These are phyloP conservation scores for Verasper variegatus DNA, from an alignment of 2,113 vertebrate species.

Conservation along the genomic window DNA sequence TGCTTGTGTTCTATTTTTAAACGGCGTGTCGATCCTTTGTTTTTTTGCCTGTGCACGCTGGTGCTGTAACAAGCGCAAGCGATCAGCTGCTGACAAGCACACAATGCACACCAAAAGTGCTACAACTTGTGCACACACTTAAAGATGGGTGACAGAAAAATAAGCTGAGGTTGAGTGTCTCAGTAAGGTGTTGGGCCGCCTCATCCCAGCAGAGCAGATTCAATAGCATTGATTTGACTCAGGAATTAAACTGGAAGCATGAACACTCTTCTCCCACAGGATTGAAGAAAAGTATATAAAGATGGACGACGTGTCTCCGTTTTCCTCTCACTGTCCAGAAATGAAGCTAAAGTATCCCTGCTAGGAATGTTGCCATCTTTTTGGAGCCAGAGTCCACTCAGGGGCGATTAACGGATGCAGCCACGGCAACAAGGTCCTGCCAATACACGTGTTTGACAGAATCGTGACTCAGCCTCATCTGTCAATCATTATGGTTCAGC, in stretches of 20 bases:
- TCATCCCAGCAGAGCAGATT: neutral
- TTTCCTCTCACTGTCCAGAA: no score
- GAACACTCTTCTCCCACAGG: neutral
- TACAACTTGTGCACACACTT: neutral
- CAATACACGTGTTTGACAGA: no score
- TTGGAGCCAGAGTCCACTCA: no score
- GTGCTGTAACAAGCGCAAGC: constrained; percentile 12
- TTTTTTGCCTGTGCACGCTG: constrained; percentile 16
- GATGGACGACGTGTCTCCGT: no score
- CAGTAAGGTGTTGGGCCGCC: neutral
- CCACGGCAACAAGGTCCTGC: no score
- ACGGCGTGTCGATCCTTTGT: constrained; percentile 12
- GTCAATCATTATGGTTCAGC: no score
- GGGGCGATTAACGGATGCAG: no score
- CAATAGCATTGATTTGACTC: neutral
- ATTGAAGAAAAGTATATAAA: no score
- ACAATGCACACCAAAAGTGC: neutral
- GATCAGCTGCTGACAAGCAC: constrained; percentile 21
- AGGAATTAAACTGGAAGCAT: neutral
- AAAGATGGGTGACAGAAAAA: neutral
- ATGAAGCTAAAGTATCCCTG: no score
- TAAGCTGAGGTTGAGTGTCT: neutral
- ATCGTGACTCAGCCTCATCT: no score
- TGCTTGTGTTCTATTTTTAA: constrained; percentile 61
- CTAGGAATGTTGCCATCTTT: no score